Percentiles rank a stretch among this genome's conserved stretches.
Conservation (phyloP, 2,888 invertebrate species). For the Apocheima hispidaria region DNA sequence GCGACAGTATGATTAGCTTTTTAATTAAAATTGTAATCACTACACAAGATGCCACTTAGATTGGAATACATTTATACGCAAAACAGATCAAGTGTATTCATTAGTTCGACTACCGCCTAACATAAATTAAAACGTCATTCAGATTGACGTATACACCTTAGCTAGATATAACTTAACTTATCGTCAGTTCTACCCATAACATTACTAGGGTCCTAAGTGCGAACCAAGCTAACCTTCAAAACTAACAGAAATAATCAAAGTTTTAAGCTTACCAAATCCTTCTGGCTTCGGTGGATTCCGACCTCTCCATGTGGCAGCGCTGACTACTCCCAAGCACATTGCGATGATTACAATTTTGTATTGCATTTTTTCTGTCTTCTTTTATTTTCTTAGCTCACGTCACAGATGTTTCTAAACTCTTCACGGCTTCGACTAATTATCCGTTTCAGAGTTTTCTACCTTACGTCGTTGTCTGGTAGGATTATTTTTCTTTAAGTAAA, state of each 20-base stretch:
- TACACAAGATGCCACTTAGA: not conserved
- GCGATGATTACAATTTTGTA: slow-evolving; percentile 63
- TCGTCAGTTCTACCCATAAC: no score
- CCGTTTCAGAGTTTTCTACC: not conserved
- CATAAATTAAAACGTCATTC: no score
- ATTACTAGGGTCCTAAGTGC: no score
- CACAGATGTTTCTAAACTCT: slow-evolving; percentile 23
- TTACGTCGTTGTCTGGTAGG: not conserved
- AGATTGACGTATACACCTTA: no score
- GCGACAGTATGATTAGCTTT: no score
- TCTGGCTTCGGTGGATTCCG: slow-evolving; percentile 60
- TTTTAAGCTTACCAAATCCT: slow-evolving; percentile 64
- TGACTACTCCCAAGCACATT: slow-evolving; percentile 59
- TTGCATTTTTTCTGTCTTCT: slow-evolving; percentile 59
- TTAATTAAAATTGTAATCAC: not conserved
- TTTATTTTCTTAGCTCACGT: slow-evolving; percentile 3
- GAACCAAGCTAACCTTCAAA: not conserved
- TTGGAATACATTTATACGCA: not conserved
- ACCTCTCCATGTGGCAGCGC: slow-evolving; percentile 64
- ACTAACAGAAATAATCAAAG: not conserved
- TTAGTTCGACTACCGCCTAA: no score
- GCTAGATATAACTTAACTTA: no score
- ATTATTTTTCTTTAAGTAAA: not conserved
- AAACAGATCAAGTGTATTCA: not conserved
- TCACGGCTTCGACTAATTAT: slow-evolving; percentile 4